These are phyloP conservation scores for Fragum sueziense DNA, from an alignment of 2,888 invertebrate genomes.

Conservation along the genomic window DNA sequence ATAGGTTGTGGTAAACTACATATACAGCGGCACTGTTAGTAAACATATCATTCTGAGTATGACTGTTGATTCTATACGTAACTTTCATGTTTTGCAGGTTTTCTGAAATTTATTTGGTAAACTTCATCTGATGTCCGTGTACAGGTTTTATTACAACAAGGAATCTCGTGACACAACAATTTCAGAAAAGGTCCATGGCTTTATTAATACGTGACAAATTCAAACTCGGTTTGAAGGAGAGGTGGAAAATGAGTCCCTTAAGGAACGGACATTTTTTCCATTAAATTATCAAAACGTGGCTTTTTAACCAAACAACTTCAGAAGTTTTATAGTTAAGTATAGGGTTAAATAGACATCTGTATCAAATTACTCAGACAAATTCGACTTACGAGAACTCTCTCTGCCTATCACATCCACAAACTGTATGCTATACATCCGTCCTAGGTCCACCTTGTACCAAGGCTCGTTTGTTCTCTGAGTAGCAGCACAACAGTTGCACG, in stretches of 20 bases:
- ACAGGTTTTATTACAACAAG: too few relatives aligned
- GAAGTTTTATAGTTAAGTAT: not conserved
- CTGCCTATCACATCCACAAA: not conserved
- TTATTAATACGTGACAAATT: too few relatives aligned
- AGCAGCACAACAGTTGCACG: not conserved
- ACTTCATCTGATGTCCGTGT: too few relatives aligned
- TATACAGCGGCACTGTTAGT: not conserved
- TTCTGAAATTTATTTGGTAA: too few relatives aligned
- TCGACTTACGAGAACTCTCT: not conserved
- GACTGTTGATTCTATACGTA: not conserved
- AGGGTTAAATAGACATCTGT: not conserved
- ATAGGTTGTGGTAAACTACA: not conserved
- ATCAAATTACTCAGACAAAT: not conserved
- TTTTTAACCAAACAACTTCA: not conserved
- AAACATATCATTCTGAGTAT: not conserved
- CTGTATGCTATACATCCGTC: not conserved
- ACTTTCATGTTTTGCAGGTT: not conserved
- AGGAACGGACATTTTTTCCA: not conserved
- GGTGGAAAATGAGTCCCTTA: not conserved
- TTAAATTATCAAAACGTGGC: not conserved
- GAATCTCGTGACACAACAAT: too few relatives aligned
- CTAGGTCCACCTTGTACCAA: not conserved
- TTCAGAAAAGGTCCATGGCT: too few relatives aligned
- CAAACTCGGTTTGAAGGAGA: too few relatives aligned
- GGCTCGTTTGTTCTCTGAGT: not conserved